phyloP scores from a whole-genome alignment of 2,888 invertebrate species.

The Amphipoea oculea region DNA sequence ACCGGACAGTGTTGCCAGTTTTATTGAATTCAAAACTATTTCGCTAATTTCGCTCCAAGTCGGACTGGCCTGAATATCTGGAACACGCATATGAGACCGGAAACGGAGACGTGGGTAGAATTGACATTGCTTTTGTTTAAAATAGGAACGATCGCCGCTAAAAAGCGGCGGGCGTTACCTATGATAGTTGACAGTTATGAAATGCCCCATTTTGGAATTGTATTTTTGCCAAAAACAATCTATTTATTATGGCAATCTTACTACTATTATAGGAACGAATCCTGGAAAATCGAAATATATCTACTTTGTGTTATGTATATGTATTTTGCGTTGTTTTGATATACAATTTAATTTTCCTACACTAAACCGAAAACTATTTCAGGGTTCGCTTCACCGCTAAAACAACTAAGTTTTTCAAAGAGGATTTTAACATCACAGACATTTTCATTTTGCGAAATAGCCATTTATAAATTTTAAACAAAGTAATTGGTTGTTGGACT shows the following conservation, averaged over 20 bases:
- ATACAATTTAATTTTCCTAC: not conserved
- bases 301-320: no score
- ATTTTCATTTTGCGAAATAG: conserved; percentile 21
- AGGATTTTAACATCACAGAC: conserved; percentile 20
- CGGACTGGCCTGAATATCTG: conserved; percentile 59
- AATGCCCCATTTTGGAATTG: conserved; percentile 1
- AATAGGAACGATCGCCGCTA: conserved; percentile 55
- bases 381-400: conserved; percentile 17
- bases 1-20: conserved; percentile 31
- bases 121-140: conserved; percentile 58
- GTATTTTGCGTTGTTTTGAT: not conserved
- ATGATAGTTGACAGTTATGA: conserved; percentile 32
- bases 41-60: conserved; percentile 47
- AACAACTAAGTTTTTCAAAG: conserved; percentile 39
- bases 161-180: conserved; percentile 37
- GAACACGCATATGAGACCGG: conserved; percentile 59
- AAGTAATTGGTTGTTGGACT: conserved; percentile 47
- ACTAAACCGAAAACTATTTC: conserved; percentile 6
- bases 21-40: conserved; percentile 60
- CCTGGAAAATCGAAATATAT: not conserved
- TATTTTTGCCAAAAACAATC: not conserved
- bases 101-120: conserved; percentile 60
- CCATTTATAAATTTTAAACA: conserved; percentile 44
- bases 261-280: not conserved
- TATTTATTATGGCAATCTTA: not conserved